Evolutionary conservation across 2,797 vertebrate species (phyloP), one percentile per base, ranked within the genome.

Genomic region (Gobionotothen gibberifrons): DNA sequence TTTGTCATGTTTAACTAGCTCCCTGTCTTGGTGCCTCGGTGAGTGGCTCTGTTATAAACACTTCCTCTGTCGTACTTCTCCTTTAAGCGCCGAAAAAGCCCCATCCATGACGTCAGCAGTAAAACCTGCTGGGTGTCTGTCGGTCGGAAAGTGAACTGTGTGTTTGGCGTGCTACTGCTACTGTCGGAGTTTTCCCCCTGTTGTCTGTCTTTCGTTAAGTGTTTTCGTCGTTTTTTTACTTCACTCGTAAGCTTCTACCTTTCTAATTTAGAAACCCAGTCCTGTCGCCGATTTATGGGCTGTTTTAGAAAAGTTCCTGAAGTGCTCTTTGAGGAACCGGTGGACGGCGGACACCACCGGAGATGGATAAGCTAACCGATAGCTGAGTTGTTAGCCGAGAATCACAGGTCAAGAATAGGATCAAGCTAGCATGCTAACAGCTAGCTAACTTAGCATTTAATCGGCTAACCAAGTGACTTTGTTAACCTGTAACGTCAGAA

Each of bases 331-430:
- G 66, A 82, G 78, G 84, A 92, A 86, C 90, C 82, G 90, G 88
- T 79, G 86, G 77, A 78, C 85, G 85, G 82, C 83, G 71, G 76
- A 79, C 78, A 53, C 76, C 82, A 78, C 81, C 82, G 65, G 90
- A 79, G 89, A 95, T 95, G 94, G 93, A 93, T 87, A 85, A 93
- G 94, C 93, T 94, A 93, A 84, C 83, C 19, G 85, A 73, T 90
- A 92, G 91, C 94, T 89, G 87, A 91, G 83, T 82, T 67, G 90
- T 87, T 90, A 93, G 89, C 90, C 76, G 76, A 74, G 67, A 88
- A 84, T 79, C 90, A 86, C 66, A 80, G 82, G 89, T 89, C 89
- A 83, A 89, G 87, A 88, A 82, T 68, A 86, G 86, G 72, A 47
- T 83, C 68, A n/a, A 67, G 81, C 78, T 92, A 90, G 80, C 81